These are phyloP conservation scores for Metallyticus violacea DNA, from an alignment of 2,888 invertebrate species.

Conservation along the genomic window DNA sequence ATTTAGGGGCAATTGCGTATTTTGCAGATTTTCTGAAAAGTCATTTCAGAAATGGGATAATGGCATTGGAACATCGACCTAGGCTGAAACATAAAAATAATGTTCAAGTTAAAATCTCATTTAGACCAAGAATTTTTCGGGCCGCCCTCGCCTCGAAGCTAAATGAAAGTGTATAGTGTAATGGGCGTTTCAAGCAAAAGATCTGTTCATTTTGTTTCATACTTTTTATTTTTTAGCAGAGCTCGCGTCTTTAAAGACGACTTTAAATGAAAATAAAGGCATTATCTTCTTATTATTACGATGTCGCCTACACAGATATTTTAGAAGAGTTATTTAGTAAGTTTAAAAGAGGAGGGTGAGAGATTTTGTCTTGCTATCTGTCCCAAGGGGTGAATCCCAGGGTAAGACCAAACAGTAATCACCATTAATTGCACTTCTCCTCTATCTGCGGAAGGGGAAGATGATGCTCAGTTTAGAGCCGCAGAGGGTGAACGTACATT, in stretches of 20 bases:
- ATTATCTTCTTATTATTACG: background rate
- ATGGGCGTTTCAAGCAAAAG: no score
- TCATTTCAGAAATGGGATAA: no score
- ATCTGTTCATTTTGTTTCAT: background rate
- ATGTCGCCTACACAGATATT: background rate
- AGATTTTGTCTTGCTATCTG: no score
- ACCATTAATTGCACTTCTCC: slow-evolving; percentile 13
- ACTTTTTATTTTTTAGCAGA: background rate
- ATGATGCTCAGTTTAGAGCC: slow-evolving; percentile 10
- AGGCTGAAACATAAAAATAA: no score
- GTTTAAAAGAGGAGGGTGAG: background rate
- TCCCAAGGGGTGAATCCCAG: background rate
- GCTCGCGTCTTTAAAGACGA: background rate
- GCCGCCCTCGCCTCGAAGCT: no score
- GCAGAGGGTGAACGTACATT: background rate
- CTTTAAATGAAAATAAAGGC: background rate
- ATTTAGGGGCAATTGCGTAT: no score
- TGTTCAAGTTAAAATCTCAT: no score
- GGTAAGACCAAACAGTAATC: slow-evolving; percentile 18
- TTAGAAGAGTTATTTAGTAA: background rate
- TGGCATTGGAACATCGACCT: no score
- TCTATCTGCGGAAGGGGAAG: background rate
- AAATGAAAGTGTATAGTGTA: no score
- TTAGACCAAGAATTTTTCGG: no score
- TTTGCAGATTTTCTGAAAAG: no score